These are phyloP conservation scores for Halesus radiatus DNA, from an alignment of 1,140 invertebrate species.

Conservation along the genomic window DNA sequence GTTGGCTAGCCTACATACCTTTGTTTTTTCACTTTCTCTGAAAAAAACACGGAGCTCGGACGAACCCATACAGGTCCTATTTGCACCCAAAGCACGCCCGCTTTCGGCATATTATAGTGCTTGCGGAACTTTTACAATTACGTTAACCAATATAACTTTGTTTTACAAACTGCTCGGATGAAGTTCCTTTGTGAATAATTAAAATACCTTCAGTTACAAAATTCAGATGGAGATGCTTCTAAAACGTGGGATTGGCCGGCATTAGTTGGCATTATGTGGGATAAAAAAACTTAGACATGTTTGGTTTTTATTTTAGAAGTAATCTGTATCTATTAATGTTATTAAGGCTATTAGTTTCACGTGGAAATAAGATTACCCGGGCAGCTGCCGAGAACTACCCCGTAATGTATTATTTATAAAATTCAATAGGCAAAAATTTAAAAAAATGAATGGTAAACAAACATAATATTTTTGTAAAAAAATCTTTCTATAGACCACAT, in stretches of 20 bases:
- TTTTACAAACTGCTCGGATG: slow-evolving; percentile 34
- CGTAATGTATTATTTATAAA: too few relatives aligned
- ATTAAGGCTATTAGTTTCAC: too few relatives aligned
- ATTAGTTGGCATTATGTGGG: neutral
- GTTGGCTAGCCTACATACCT: too few relatives aligned
- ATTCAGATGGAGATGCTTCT: slow-evolving; percentile 8
- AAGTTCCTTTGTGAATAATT: slow-evolving; percentile 35
- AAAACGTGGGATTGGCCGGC: neutral
- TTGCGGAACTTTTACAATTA: slow-evolving; percentile 36
- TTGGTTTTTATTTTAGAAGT: neutral
- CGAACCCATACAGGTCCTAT: slow-evolving; percentile 7
- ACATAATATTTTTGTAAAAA: too few relatives aligned
- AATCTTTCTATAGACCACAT: too few relatives aligned
- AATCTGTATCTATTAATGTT: neutral
- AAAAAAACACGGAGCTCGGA: neutral
- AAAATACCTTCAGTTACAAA: slow-evolving; percentile 27
- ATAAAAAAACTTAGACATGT: neutral
- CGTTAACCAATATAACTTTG: slow-evolving; percentile 38
- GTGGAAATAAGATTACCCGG: too few relatives aligned
- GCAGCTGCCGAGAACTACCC: too few relatives aligned
- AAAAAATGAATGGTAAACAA: too few relatives aligned
- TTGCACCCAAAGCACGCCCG: slow-evolving; percentile 30
- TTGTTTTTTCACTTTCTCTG: too few relatives aligned
- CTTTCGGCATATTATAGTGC: slow-evolving; percentile 36
- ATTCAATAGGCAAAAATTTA: too few relatives aligned